Conservation (phyloP, 2,888 invertebrate species). For the Leptopterna dolabrata region DNA sequence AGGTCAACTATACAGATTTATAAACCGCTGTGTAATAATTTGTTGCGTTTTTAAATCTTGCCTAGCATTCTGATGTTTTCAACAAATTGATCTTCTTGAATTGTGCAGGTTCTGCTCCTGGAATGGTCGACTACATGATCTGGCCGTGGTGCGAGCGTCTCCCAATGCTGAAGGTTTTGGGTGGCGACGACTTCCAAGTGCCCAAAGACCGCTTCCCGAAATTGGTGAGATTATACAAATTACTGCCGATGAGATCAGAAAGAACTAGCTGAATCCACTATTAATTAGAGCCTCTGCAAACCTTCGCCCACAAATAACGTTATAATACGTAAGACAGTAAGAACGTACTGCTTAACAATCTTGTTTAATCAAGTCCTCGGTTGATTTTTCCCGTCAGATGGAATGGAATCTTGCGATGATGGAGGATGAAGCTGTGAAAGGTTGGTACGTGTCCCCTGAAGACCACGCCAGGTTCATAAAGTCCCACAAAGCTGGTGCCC, state of each 20-base stretch:
- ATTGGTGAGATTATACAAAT: too few species aligned
- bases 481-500: constrained; percentile 74
- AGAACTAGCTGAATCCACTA: too few species aligned
- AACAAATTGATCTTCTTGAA: too few species aligned
- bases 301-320: too few species aligned
- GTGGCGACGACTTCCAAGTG: constrained; percentile 74
- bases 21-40: too few species aligned
- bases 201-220: constrained; percentile 75
- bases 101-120: constrained; percentile 73
- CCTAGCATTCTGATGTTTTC: too few species aligned
- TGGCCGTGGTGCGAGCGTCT: constrained; percentile 87
- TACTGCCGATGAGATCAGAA: too few species aligned
- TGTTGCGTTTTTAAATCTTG: too few species aligned
- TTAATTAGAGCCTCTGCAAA: too few species aligned
- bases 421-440: constrained; percentile 76
- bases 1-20: too few species aligned
- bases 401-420: constrained; percentile 79
- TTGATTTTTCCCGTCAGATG: constrained; percentile 68
- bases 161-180: constrained; percentile 72
- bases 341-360: background rate
- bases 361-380: background rate
- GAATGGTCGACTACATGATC: constrained; percentile 84
- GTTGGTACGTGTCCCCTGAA: constrained; percentile 75
- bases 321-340: too few species aligned
- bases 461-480: constrained; percentile 79